These are phyloP conservation scores for Dicycla oo DNA, from an alignment of 2,888 invertebrate species.

Conservation along the genomic window DNA sequence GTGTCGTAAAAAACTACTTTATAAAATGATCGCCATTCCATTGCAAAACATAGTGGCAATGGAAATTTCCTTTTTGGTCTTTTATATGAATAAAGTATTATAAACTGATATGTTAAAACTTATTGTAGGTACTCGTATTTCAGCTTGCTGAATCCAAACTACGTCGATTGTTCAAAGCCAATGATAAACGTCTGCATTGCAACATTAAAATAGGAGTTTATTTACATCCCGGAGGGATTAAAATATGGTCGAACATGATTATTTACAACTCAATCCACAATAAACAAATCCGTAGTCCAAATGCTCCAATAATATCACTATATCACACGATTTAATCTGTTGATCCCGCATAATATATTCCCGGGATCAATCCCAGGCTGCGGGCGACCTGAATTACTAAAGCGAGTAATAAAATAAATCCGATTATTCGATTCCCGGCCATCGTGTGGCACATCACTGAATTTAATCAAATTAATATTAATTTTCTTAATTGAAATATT, in stretches of 20 bases:
- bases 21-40: neutral
- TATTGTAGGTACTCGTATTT: neutral
- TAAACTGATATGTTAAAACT: neutral
- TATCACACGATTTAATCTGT: slow-evolving; percentile 39
- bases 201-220: neutral
- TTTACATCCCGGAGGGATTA: neutral
- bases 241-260: neutral
- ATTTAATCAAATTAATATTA: slow-evolving; percentile 30
- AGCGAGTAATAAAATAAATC: slow-evolving; percentile 52
- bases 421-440: slow-evolving; percentile 32
- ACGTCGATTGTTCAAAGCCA: neutral
- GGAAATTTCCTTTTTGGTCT: neutral
- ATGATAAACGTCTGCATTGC: neutral
- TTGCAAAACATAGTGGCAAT: neutral
- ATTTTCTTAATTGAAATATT: slow-evolving; percentile 47
- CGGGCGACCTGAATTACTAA: slow-evolving; percentile 42
- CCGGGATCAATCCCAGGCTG: slow-evolving; percentile 46
- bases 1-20: neutral
- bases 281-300: slow-evolving; percentile 3
- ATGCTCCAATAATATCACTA: slow-evolving; percentile 27
- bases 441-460: slow-evolving; percentile 31
- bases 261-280: slow-evolving; percentile 18
- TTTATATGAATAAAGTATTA: too few relatives aligned
- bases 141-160: neutral
- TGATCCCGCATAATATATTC: slow-evolving; percentile 42